Evolutionary conservation across 2,888 invertebrate species (phyloP), one percentile per base, ranked within the genome.

Genomic region (Lithosia quadra): DNA sequence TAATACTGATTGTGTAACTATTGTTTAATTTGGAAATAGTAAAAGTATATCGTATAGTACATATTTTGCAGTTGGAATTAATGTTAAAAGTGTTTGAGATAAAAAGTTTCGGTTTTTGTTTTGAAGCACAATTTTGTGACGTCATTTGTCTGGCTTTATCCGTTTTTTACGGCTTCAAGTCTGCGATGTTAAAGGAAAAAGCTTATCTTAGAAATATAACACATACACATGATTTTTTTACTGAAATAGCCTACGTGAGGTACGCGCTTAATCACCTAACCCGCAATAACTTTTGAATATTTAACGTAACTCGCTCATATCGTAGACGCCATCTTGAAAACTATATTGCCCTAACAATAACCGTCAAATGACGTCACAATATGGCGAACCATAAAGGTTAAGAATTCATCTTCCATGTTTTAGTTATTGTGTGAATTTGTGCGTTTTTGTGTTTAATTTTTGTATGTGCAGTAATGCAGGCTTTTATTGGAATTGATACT

Each of bases 81-180:
- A 87, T 88, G 83, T 88, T 87, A 84, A 80, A 83, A 83, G 82
- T 86, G 84, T 90, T 83, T 86, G 79, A 87, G 87, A 86, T 87
- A 82, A 86, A 83, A 80, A 79, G 69, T 79, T 81, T 83, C 78
- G 72, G 75, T 78, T 84, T 82, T 85, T 81, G 83, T 87, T 78
- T 79, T 65, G 69, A 65, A 53, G 71, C 72, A 73, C 70, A 73
- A 70, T 77, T 79, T 76, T 78, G 81, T 78, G 73, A 78, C 67
- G 74, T 77, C 73, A 75, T 75, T 69, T 72, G 67, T 57, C 56
- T 49, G 64, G 57, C 36, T 57, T 66, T 65, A 63, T 58, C 67
- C 58, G 43, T 73, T 73, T 76, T 68, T 71, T 34, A 63, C 55
- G 59, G 53, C 57, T 65, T 68, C 60, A 56, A 64, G 62, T 71